Base-by-base conservation (phyloP, 1,140 invertebrate genomes). In the Lasioglossum baleicum region DNA sequence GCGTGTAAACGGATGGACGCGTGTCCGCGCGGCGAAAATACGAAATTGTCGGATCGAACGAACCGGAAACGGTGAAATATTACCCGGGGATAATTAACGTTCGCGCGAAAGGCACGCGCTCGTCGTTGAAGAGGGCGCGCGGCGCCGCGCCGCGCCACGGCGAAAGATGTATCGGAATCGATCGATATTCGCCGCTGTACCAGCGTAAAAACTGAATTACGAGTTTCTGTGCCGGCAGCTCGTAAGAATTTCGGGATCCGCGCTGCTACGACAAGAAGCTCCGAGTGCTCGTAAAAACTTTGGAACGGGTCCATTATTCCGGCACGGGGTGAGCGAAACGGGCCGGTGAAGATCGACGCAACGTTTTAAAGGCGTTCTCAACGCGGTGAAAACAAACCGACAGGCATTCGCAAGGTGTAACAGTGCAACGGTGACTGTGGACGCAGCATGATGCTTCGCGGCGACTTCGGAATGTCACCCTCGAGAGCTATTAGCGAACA, bases 271-370 rank as follows among this genome's bases (percentile, higher is more conserved):
- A 11, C n/a, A 64, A 26, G 10, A 68, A 53, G 63, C 67, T 11
- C 15, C n/a, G 61, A 80, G 66, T 17, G 35, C 35, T 26, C 69
- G n/a, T 68, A 81, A 85, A 85, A 84, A 85, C 73, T 84, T 85
- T 77, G 83, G 69, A 85, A 80, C 73, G 66, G 81, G 81, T 85
- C 74, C 79, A 84, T 84, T 81, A 81, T 81, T 63, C 44, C 65
- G n/a, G 44, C 48, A 58, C 31, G 60, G 77, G 68, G 35, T 35
- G 71, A 48, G 58, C 53, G 64, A 78, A 81, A 71, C 60, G 77
- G 40, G 53, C 42, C 65, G 74, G 63, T 20, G 58, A 74, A 61
- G 70, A 83, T 26, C 77, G 68, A 56, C 77, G 48, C 15, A 35
- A 63, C 60, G 76, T 64, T 66, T 69, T 72, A 20, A 35, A 44